A percentile compares a stretch with the other conserved stretches of the same genome.
These are phyloP conservation scores for Catocala sponsa DNA, from an alignment of 2,888 invertebrate species.

Conservation along the genomic window DNA sequence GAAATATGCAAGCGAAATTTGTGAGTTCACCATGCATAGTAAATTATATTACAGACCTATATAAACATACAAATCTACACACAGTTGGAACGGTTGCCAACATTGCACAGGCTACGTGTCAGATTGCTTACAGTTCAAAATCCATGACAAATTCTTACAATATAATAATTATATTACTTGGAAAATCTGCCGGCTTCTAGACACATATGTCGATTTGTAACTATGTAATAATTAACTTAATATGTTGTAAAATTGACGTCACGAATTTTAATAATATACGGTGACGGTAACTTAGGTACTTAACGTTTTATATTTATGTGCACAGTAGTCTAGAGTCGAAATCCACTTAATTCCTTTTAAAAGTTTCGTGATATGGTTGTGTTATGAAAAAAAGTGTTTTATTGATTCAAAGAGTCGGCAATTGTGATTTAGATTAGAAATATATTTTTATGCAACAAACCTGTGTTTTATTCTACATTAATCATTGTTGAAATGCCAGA, in stretches of 20 bases:
- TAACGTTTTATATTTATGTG: constrained; percentile 39
- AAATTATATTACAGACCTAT: no score
- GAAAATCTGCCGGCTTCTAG: no score
- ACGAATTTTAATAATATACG: constrained; percentile 25
- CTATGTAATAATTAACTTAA: no score
- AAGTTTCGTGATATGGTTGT: constrained; percentile 47
- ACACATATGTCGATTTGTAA: no score
- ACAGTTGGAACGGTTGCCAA: no score
- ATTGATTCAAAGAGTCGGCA: constrained; percentile 66
- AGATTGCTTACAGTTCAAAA: background rate
- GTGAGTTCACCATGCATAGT: no score
- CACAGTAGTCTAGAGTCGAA: constrained; percentile 47
- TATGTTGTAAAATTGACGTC: constrained; percentile 20
- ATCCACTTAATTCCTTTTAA: constrained; percentile 40
- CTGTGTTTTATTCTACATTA: constrained; percentile 33
- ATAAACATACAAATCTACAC: no score
- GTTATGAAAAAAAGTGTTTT: constrained; percentile 45
- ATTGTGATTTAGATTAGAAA: constrained; percentile 69
- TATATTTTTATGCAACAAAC: constrained; percentile 66
- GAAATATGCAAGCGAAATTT: no score
- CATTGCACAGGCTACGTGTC: no score
- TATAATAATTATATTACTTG: no score
- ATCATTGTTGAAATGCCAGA: no score
- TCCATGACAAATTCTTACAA: background rate
- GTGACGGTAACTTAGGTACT: constrained; percentile 44